phyloP scores from a whole-genome alignment of 2,888 invertebrate species.

The Pasiphila rectangulata region DNA sequence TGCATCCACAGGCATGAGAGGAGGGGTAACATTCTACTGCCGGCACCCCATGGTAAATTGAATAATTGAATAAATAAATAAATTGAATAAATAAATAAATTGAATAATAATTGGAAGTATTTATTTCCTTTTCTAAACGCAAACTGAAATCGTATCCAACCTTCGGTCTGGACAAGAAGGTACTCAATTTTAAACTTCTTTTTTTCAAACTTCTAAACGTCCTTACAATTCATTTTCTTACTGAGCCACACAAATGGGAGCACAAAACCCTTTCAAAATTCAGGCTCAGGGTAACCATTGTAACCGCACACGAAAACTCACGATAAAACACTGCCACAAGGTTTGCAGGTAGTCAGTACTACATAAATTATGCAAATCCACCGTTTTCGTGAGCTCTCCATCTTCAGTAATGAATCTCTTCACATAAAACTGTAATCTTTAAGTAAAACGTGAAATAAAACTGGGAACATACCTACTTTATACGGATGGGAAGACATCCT shows the following conservation, averaged over 20 bases:
- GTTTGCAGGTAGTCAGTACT: conserved; percentile 26
- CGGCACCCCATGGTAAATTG: no score
- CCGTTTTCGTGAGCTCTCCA: conserved; percentile 39
- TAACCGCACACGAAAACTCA: conserved; percentile 1
- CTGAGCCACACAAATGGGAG: neutral
- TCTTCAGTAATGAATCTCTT: conserved; percentile 48
- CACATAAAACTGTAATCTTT: conserved; percentile 47
- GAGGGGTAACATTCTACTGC: no score
- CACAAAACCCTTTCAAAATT: conserved; percentile 5
- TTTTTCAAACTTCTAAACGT: no score
- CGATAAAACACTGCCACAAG: conserved; percentile 8
- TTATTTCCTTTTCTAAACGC: no score
- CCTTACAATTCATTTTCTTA: neutral
- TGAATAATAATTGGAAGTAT: no score
- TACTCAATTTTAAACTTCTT: no score
- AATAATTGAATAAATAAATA: no score
- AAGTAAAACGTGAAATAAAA: conserved; percentile 63
- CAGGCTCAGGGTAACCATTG: conserved; percentile 4
- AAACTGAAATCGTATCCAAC: no score
- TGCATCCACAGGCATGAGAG: no score
- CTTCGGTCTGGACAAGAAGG: no score
- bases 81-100: no score
- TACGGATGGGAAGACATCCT: conserved; percentile 50
- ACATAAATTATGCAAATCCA: conserved; percentile 51
- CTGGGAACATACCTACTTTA: conserved; percentile 47